Evolutionary conservation across 2,113 vertebrate genomes (phyloP).

Genomic region (Odocoileus hemionus): DNA sequence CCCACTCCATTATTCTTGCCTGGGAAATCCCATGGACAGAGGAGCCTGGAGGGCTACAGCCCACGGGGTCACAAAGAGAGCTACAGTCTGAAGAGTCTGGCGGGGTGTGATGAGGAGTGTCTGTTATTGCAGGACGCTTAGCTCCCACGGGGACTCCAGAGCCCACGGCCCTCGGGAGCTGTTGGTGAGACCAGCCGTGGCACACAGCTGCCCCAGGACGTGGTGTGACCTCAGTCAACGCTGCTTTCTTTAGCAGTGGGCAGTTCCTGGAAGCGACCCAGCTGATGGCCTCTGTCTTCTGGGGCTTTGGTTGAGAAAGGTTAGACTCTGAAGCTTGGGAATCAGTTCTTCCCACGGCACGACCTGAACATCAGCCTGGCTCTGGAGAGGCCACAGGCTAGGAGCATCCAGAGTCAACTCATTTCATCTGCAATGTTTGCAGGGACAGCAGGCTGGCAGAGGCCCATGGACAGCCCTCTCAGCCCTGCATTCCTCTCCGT

Average conservation of each 20-base stretch:
- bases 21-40: neutral
- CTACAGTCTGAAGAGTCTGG: neutral
- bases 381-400: neutral
- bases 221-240: neutral
- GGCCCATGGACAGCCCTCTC: neutral
- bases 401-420: neutral
- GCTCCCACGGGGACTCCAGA: neutral
- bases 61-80: neutral
- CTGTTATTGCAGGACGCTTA: neutral
- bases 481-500: neutral
- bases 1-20: neutral
- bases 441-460: neutral
- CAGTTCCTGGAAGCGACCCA: neutral
- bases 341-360: neutral
- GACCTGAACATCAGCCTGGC: neutral
- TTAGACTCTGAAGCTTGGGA: neutral
- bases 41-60: neutral
- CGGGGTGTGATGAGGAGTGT: neutral
- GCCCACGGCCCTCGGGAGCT: neutral
- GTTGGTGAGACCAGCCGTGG: fast-evolving
- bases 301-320: neutral
- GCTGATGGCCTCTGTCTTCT: neutral
- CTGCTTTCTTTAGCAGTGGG: neutral
- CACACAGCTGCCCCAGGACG: too few species aligned
- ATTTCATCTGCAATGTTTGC: neutral